These are phyloP conservation scores for Conops quadrifasciatus DNA, from an alignment of 2,888 invertebrate species.

Conservation along the genomic window DNA sequence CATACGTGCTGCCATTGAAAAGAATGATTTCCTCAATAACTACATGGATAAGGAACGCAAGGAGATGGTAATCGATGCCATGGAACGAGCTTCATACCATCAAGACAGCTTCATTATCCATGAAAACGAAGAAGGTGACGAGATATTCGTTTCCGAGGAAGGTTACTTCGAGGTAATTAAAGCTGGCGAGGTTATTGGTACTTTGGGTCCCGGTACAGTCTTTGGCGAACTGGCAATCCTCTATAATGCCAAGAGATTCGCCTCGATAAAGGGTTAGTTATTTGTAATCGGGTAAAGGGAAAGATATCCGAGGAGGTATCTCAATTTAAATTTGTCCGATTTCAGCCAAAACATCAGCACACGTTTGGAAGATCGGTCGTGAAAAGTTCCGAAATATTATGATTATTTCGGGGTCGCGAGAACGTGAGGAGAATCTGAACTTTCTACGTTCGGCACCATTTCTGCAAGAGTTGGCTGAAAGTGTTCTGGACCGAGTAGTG, in stretches of 20 bases:
- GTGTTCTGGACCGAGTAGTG: slow-evolving; percentile 81
- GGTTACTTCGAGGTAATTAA: slow-evolving; percentile 89
- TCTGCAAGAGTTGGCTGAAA: slow-evolving; percentile 75
- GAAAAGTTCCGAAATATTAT: slow-evolving; percentile 88
- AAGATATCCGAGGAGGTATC: neutral
- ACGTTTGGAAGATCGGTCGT: slow-evolving; percentile 89
- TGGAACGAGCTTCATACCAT: slow-evolving; percentile 76
- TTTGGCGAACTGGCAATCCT: slow-evolving; percentile 94
- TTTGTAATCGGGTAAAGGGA: neutral
- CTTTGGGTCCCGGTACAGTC: slow-evolving; percentile 82
- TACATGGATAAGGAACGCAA: slow-evolving; percentile 78
- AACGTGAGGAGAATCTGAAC: slow-evolving; percentile 83
- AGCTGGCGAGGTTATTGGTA: slow-evolving; percentile 78
- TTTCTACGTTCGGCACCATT: slow-evolving; percentile 85
- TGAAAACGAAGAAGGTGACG: slow-evolving; percentile 85
- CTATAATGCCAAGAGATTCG: slow-evolving; percentile 91
- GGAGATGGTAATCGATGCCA: slow-evolving; percentile 81
- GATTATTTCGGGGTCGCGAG: slow-evolving; percentile 84
- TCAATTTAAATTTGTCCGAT: slow-evolving; percentile 4
- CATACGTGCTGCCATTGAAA: slow-evolving; percentile 77
- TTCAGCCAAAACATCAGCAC: slow-evolving; percentile 77
- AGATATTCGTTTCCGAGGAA: slow-evolving; percentile 85
- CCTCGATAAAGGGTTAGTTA: slow-evolving; percentile 78
- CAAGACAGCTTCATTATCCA: slow-evolving; percentile 77
- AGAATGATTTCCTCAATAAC: slow-evolving; percentile 84